Evolutionary conservation across 2,888 invertebrate species (phyloP).

Genomic region (Drosophila emarginata): DNA sequence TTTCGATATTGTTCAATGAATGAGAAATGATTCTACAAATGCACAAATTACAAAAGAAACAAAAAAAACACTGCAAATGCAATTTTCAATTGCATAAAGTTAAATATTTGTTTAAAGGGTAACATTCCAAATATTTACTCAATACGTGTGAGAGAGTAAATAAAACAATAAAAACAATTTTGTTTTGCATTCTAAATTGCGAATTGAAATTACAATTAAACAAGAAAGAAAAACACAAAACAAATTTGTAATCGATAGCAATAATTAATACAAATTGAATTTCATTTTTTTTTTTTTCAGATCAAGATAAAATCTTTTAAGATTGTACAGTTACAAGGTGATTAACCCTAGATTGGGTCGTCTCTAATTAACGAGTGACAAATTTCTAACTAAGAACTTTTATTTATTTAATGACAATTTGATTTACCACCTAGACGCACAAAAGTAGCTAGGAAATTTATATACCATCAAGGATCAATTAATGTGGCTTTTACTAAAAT

Average conservation of each 20-base stretch:
- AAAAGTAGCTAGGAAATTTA: not conserved
- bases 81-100: slow-evolving; percentile 41
- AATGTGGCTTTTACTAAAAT: not conserved
- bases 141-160: slow-evolving; percentile 18
- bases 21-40: slow-evolving; percentile 36
- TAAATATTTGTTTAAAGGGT: slow-evolving; percentile 35
- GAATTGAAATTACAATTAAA: not conserved
- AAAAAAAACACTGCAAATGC: slow-evolving; percentile 45
- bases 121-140: slow-evolving; percentile 6
- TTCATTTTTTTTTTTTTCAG: too few species aligned
- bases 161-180: slow-evolving; percentile 14
- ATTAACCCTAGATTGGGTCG: too few species aligned
- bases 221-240: not conserved
- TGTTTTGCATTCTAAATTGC: slow-evolving; percentile 22
- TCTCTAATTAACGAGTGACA: too few species aligned
- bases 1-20: slow-evolving; percentile 23
- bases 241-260: too few species aligned
- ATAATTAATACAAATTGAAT: too few species aligned
- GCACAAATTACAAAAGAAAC: slow-evolving; percentile 29
- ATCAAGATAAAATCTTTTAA: too few species aligned
- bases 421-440: not conserved
- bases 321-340: too few species aligned
- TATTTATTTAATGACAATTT: not conserved
- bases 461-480: not conserved
- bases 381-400: too few species aligned